Conservation (phyloP, 30 jellyfish, hydroid and myxozoan species). For the Phacellophora camtschatica region DNA sequence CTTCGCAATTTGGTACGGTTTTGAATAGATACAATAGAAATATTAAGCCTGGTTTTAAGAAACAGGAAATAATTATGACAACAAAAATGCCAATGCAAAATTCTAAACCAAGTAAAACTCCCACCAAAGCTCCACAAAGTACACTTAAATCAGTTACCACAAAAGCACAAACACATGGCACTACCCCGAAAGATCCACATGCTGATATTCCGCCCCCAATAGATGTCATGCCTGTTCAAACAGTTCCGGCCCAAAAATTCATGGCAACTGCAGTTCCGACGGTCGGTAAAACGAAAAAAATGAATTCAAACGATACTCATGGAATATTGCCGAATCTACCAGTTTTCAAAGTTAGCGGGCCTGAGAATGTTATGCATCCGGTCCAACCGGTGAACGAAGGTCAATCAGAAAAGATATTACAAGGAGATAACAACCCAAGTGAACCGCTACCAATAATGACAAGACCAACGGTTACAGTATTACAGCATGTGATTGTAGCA, state of each 20-base stretch:
- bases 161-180: too few species aligned
- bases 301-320: not conserved
- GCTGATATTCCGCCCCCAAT: conserved; percentile 31
- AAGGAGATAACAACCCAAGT: conserved; percentile 9
- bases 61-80: too few species aligned
- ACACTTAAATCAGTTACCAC: too few species aligned
- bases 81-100: too few species aligned
- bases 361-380: conserved; percentile 1
- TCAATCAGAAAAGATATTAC: not conserved
- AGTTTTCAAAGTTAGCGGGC: conserved; percentile 21
- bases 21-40: too few species aligned
- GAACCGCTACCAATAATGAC: conserved; percentile 53
- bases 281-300: not conserved
- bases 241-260: conserved; percentile 43
- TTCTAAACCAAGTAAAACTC: too few species aligned
- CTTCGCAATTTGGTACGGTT: too few species aligned
- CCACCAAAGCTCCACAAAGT: too few species aligned
- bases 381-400: conserved; percentile 23
- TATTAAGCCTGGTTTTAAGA: too few species aligned
- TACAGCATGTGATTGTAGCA: conserved; percentile 32
- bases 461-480: conserved; percentile 48
- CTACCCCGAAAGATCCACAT: conserved; percentile 24
- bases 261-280: not conserved
- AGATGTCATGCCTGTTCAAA: conserved; percentile 56
- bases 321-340: conserved; percentile 44